Conservation (phyloP, 2,797 vertebrate genomes). For the Crax fasciolata region DNA sequence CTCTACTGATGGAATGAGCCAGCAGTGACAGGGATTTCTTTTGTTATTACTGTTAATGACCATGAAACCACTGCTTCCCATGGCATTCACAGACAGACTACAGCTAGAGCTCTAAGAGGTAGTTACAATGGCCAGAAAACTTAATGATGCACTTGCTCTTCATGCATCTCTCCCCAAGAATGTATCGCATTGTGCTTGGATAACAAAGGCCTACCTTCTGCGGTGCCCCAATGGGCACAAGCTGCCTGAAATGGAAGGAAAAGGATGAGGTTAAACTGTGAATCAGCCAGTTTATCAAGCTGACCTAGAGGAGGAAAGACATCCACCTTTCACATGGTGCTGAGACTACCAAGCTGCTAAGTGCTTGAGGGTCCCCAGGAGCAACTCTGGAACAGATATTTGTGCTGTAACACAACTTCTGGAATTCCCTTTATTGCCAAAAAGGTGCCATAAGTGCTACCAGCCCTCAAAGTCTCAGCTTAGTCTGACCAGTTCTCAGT, state of each 20-base stretch:
- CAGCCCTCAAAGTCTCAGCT: not conserved
- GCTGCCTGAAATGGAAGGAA: constrained; percentile 69
- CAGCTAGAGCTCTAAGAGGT: not conserved
- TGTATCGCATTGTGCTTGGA: constrained; percentile 2
- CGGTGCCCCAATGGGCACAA: constrained; percentile 54
- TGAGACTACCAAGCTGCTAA: not conserved
- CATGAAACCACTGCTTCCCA: constrained; percentile 6
- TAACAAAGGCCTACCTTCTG: constrained; percentile 56
- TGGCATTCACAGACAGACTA: not conserved
- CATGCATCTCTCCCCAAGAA: not conserved
- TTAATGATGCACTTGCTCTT: constrained; percentile 37
- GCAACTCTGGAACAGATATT: not conserved
- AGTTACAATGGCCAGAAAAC: constrained; percentile 12
- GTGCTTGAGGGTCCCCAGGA: not conserved
- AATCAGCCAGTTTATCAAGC: constrained; percentile 27
- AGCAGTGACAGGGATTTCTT: not conserved
- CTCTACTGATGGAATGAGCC: not conserved
- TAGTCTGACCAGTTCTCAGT: not conserved
- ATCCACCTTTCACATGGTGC: constrained; percentile 8
- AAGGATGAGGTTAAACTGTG: constrained; percentile 57
- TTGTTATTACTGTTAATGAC: not conserved
- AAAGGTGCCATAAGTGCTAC: not conserved
- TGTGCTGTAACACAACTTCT: not conserved
- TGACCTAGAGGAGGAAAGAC: not conserved
- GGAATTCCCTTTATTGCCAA: not conserved